phyloP scores from a whole-genome alignment of 2,888 invertebrate genomes.

The Andrena flavipes region DNA sequence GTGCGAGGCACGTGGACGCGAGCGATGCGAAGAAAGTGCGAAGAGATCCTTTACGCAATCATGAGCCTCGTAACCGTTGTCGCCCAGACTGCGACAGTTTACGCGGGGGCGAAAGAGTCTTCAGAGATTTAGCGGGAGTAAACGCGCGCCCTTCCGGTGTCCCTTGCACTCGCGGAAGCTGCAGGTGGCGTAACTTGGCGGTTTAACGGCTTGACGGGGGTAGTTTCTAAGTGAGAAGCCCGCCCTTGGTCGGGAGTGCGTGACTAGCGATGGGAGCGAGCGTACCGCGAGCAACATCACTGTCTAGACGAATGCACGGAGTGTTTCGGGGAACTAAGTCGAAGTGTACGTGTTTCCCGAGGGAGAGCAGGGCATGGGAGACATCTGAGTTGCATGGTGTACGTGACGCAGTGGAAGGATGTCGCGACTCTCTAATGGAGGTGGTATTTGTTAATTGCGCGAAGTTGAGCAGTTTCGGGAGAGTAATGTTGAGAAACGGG shows the following conservation, averaged over 20 bases:
- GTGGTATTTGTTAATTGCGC: too few relatives aligned
- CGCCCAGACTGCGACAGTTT: conserved; percentile 31
- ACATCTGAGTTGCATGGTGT: too few relatives aligned
- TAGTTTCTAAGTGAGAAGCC: conserved; percentile 60
- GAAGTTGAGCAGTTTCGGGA: too few relatives aligned
- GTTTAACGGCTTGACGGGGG: conserved; percentile 63
- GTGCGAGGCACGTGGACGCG: too few relatives aligned
- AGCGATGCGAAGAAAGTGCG: not conserved
- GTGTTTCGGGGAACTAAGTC: not conserved
- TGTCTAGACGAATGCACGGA: not conserved
- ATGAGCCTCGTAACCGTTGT: conserved; percentile 41
- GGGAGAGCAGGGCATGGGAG: too few relatives aligned
- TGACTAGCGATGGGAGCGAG: conserved; percentile 11
- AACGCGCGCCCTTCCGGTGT: conserved; percentile 47
- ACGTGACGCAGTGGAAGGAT: too few relatives aligned
- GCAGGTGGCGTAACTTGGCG: conserved; percentile 54
- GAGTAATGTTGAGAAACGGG: too few relatives aligned
- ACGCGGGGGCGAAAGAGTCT: conserved; percentile 26
- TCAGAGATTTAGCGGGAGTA: conserved; percentile 57
- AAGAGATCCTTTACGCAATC: conserved; percentile 25
- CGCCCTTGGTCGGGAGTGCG: not conserved
- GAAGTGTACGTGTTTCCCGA: too few relatives aligned
- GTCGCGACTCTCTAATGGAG: too few relatives aligned
- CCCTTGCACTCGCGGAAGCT: conserved; percentile 42
- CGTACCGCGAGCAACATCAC: not conserved